Conservation (phyloP, 1,140 invertebrate genomes). For the Drosophila repletoides region DNA sequence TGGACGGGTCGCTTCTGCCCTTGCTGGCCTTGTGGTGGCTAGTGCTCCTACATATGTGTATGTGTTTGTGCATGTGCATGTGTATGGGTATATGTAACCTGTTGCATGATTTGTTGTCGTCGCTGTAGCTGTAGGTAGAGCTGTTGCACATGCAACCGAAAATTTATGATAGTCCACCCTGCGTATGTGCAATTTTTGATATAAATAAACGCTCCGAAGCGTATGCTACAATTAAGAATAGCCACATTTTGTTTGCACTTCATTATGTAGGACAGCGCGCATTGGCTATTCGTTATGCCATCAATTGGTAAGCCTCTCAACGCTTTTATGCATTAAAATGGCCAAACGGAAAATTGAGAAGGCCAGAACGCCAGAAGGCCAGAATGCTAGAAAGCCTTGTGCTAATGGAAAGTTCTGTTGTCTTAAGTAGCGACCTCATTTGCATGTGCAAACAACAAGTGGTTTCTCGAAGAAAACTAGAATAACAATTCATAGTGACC, state of each 20-base stretch:
- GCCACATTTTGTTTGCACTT: slow-evolving; percentile 48
- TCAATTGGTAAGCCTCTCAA: slow-evolving; percentile 42
- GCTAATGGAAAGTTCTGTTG: slow-evolving; percentile 48
- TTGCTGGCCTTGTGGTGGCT: slow-evolving; percentile 22
- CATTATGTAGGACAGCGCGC: slow-evolving; percentile 49
- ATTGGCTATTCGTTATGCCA: slow-evolving; percentile 1
- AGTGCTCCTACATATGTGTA: no score
- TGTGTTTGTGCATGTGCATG: no score
- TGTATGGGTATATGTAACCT: slow-evolving; percentile 48
- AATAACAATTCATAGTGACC: background rate
- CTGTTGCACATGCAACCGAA: slow-evolving; percentile 37
- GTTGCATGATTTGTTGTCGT: slow-evolving; percentile 71
- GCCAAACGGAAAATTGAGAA: background rate
- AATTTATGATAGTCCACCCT: slow-evolving; percentile 53
- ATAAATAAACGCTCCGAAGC: background rate
- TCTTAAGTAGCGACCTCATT: slow-evolving; percentile 41
- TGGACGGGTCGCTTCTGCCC: slow-evolving; percentile 35
- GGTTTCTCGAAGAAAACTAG: slow-evolving; percentile 3
- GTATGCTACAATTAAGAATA: slow-evolving; percentile 38
- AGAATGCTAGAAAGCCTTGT: background rate
- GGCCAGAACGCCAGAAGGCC: background rate
- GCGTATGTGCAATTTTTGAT: slow-evolving; percentile 35
- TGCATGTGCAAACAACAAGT: slow-evolving; percentile 57
- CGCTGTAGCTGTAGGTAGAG: slow-evolving; percentile 1
- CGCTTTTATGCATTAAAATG: background rate